Evolutionary conservation across 2,113 vertebrate genomes (phyloP), one percentile per base, ranked within the genome.

Genomic region (Pygoscelis adeliae): DNA sequence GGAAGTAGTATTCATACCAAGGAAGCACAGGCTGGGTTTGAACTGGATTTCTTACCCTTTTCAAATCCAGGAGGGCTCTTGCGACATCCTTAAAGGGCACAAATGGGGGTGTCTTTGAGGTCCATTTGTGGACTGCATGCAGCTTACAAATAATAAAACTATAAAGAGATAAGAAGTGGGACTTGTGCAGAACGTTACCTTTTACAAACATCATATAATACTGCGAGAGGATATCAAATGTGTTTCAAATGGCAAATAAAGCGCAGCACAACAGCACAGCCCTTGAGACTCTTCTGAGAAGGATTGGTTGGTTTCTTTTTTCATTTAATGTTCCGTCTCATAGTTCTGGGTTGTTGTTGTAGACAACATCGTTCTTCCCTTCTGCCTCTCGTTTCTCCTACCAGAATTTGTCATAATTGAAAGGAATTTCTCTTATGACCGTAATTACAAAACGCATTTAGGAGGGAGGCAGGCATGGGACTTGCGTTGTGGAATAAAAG

Each of bases 31-130:
- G 12, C 70, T 63, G 86, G 84, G 29, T 96, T 94, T 95, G 91
- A 91, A 55, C 83, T 73, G 32, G 23, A 20, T 90, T 96, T 95
- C 85, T 74, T 56, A 53, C 90, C 63, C 55, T 84, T 95, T 92
- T 47, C 92, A 82, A 62, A 92, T 91, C 84, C 67, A 50, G 76
- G 65, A 32, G 40, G 73, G 26, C 15, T 49, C 76, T 93, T 30
- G 15, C 25, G 11, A 22, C 17, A 10, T 94, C 92, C 92, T 96
- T 83, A 34, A 34, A 42, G 62, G 56, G 12, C 86, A 66, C 20
- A 71, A 76, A 79, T 47, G 77, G 85, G 88, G 42, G 29, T 65
- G 49, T 71, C 80, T 10, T 66, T 38, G 61, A 95, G 78, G 91
- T 87, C 65, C 29, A 2, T 81, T 89, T 53, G 30, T 32, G 84